Evolutionary conservation across 2,888 invertebrate species (phyloP), one percentile per base, ranked within the genome.

Genomic region (Pasiphila rectangulata): DNA sequence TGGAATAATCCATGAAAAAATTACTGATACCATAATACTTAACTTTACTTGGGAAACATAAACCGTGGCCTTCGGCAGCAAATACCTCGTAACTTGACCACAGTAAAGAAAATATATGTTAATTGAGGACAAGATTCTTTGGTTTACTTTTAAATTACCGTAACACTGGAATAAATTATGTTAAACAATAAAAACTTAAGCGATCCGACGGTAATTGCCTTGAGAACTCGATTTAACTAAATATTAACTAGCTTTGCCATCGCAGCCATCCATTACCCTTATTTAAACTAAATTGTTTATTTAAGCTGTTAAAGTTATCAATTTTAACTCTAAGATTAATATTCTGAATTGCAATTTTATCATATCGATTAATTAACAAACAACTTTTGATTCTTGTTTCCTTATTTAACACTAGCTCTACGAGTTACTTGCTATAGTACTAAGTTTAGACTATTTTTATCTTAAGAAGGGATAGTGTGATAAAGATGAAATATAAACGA

Each of bases 331-430:
- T 87, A 84, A 78, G 78, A 75, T 83, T 85, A 86, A 84, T 71
- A 70, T 82, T 87, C 88, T 86, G 88, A 87, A 88, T 84, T 86
- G 87, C 87, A 84, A 64, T 83, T 86, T 83, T 84, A 83, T 82
- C 72, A 73, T 83, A 75, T 69, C 77, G 76, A 82, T 87, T 86
- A 87, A 86, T 87, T 86, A 87, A 86, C 87, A 84, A 87, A 83
- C 84, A 87, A 85, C 83, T 84, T 79, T 83, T 78, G 77, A 75
- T 73, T 78, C 61, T 72, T 72, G 63, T 70, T n/a, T 76, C 69
- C 69, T 74, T 78, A 67, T 74, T 75, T 70, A 73, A 67, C 55
- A 17, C 77, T 86, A 83, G 62, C 48, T 59, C 83, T 86, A 86
- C 83, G 47, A 62, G 72, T 83, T 83, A 73, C 64, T 64, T 51